Conservation (phyloP, 1,140 invertebrate genomes). For the Drosophila equinoxialis region DNA sequence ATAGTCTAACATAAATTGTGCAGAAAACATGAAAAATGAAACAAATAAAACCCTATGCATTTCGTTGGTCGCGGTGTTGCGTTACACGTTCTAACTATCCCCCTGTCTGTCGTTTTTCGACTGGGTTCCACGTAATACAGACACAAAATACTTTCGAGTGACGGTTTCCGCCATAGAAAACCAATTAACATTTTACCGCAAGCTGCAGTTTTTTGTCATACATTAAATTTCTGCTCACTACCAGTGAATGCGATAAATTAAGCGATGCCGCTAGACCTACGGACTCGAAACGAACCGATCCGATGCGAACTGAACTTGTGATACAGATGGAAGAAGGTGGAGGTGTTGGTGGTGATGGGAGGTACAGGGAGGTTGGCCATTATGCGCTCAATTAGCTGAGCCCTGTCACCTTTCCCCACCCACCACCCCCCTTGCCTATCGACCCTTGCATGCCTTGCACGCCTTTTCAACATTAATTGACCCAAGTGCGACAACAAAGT, state of each 20-base stretch:
- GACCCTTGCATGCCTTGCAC: slow-evolving; percentile 1
- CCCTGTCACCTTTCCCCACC: background rate
- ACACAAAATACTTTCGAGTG: slow-evolving; percentile 37
- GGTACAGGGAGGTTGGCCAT: slow-evolving; percentile 10
- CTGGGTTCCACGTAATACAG: slow-evolving; percentile 24
- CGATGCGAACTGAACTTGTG: slow-evolving; percentile 16
- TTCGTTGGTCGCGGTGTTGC: background rate
- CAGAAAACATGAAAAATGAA: background rate
- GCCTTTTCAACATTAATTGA: slow-evolving; percentile 45
- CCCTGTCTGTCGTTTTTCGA: slow-evolving; percentile 14
- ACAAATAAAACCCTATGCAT: background rate
- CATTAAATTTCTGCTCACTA: background rate
- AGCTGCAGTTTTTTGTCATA: slow-evolving; percentile 7
- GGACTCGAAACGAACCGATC: slow-evolving; percentile 36
- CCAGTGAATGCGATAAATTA: slow-evolving; percentile 43
- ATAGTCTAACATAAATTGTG: background rate
- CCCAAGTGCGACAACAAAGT: slow-evolving; percentile 26
- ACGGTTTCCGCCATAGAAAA: slow-evolving; percentile 52
- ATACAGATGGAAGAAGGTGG: background rate
- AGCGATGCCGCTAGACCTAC: slow-evolving; percentile 18
- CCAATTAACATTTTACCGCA: slow-evolving; percentile 20
- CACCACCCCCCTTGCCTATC: too few relatives aligned
- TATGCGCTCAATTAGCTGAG: slow-evolving; percentile 63
- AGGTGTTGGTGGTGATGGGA: background rate
- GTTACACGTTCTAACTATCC: slow-evolving; percentile 27